Percentiles rank a stretch among this genome's conserved stretches.
phyloP scores from a whole-genome alignment of 2,113 vertebrate genomes.

The Anarhynchus alexandrinus region DNA sequence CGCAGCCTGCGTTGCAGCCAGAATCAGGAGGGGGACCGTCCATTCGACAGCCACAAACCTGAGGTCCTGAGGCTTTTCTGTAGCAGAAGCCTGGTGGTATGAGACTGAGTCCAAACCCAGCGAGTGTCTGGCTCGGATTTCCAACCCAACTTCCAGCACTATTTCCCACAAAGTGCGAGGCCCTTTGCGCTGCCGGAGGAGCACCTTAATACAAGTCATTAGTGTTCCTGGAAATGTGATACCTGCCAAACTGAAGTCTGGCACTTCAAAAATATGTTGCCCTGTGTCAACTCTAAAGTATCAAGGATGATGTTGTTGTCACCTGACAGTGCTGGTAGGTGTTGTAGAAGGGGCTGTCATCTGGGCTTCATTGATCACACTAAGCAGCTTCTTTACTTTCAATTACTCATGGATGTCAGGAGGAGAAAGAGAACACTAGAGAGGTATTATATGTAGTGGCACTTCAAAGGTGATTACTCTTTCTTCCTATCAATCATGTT shows the following conservation, averaged over 20 bases:
- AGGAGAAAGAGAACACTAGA: slow-evolving; percentile 68
- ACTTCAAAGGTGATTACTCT: slow-evolving; percentile 81
- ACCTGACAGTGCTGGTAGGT: slow-evolving; percentile 20
- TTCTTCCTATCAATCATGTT: slow-evolving; percentile 76
- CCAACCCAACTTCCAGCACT: background rate
- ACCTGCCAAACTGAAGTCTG: background rate
- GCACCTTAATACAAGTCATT: background rate
- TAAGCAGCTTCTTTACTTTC: slow-evolving; percentile 69
- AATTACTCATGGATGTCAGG: slow-evolving; percentile 72
- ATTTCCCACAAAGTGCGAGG: background rate
- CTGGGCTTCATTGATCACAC: slow-evolving; percentile 70
- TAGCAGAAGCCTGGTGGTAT: background rate
- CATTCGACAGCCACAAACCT: background rate
- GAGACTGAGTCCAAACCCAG: background rate
- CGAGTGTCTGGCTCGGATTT: background rate
- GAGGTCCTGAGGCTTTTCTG: background rate
- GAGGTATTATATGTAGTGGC: slow-evolving; percentile 69
- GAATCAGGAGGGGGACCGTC: background rate
- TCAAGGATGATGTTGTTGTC: slow-evolving; percentile 43
- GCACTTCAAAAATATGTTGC: slow-evolving; percentile 34
- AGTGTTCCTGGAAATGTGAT: background rate
- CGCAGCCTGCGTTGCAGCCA: background rate
- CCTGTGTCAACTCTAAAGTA: slow-evolving; percentile 12
- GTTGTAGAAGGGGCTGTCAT: slow-evolving; percentile 66
- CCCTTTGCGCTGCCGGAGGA: background rate